Evolutionary conservation across 2,113 vertebrate species (phyloP).

Genomic region (Eulemur macaco): DNA sequence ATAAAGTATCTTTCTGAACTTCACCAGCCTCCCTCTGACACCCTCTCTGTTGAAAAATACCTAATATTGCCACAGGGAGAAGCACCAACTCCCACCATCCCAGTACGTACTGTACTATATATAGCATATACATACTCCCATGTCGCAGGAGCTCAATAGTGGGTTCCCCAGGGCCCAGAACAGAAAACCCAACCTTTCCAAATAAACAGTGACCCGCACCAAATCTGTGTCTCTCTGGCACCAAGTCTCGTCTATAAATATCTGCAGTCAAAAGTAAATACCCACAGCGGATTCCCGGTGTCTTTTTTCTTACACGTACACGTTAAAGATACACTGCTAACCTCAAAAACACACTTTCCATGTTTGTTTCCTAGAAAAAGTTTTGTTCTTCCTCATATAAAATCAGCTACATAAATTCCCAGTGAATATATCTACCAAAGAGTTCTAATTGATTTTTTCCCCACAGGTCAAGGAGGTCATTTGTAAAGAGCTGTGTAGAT

Average conservation of each 20-base stretch:
- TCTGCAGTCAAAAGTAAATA: constrained; percentile 40
- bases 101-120: not conserved
- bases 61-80: not conserved
- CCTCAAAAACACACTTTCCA: not conserved
- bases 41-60: not conserved
- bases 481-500: not conserved
- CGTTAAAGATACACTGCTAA: not conserved
- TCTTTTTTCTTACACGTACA: not conserved
- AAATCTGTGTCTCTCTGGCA: constrained; percentile 49
- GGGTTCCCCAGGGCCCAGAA: not conserved
- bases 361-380: not conserved
- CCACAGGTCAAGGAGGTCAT: not conserved
- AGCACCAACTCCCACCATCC: not conserved
- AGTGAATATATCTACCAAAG: not conserved
- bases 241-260: constrained; percentile 61
- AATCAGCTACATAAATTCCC: not conserved
- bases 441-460: not conserved
- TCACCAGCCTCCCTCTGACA: not conserved
- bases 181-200: not conserved
- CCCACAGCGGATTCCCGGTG: not conserved
- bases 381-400: not conserved
- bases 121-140: not conserved
- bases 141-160: not conserved
- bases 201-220: constrained; percentile 42
- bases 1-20: not conserved